These are phyloP conservation scores for Agrenia bidenticulata DNA, from an alignment of 2,888 invertebrate species.

Conservation along the genomic window DNA sequence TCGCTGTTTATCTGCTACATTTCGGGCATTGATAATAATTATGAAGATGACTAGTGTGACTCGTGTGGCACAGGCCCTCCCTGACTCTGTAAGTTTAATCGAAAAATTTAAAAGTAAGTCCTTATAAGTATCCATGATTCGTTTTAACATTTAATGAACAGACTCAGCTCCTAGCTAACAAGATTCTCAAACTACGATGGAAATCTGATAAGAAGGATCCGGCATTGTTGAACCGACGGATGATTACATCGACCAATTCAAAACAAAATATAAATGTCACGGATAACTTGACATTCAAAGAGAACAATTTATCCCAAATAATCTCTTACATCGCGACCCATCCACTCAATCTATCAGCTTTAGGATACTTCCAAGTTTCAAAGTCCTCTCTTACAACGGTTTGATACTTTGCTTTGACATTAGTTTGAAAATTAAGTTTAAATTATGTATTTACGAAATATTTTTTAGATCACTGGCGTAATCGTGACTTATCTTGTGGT, in stretches of 20 bases:
- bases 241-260: too few relatives aligned
- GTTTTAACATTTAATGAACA: not conserved
- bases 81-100: constrained; percentile 23
- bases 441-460: too few relatives aligned
- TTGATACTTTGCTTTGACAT: too few relatives aligned
- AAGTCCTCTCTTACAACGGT: constrained; percentile 34
- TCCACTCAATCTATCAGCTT: constrained; percentile 32
- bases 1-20: not conserved
- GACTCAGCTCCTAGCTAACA: constrained; percentile 21
- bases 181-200: constrained; percentile 20
- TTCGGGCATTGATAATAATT: constrained; percentile 18
- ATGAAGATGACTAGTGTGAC: constrained; percentile 28
- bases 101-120: too few relatives aligned
- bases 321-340: constrained; percentile 27
- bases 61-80: constrained; percentile 23
- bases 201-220: constrained; percentile 2
- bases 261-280: too few relatives aligned
- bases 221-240: not conserved
- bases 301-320: constrained; percentile 24
- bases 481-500: constrained; percentile 39
- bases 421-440: too few relatives aligned
- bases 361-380: constrained; percentile 36
- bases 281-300: constrained; percentile 9
- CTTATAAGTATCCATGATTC: too few relatives aligned
- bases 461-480: constrained; percentile 30